Evolutionary conservation across 1,140 invertebrate genomes (phyloP).

Genomic region (Delia radicum): DNA sequence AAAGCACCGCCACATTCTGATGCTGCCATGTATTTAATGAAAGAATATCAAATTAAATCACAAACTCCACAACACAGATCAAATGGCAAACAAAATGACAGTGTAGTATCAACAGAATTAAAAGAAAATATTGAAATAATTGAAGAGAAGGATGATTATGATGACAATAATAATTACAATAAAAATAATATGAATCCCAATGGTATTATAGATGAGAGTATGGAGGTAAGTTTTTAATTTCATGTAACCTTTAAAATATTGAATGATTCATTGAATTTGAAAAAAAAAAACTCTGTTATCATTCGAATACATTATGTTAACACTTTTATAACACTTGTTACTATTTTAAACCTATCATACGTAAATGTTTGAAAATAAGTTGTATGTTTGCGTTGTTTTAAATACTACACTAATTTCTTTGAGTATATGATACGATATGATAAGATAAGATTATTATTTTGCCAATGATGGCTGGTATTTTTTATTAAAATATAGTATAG

Average conservation of each 20-base stretch:
- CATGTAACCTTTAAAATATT: slow-evolving; percentile 7
- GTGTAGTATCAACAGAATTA: background rate
- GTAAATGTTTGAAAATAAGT: background rate
- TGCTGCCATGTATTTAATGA: slow-evolving; percentile 63
- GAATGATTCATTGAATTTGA: slow-evolving; percentile 16
- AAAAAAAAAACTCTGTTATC: too few species aligned
- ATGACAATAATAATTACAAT: background rate
- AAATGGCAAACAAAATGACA: slow-evolving; percentile 24
- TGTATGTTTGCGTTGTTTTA: background rate
- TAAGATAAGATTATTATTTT: background rate
- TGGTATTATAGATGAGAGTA: slow-evolving; percentile 46
- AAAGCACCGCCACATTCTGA: slow-evolving; percentile 61
- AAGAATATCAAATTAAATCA: slow-evolving; percentile 58
- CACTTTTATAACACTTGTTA: background rate
- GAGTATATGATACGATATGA: background rate
- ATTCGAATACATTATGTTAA: background rate
- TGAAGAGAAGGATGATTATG: background rate
- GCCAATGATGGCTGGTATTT: too few species aligned
- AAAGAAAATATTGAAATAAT: slow-evolving; percentile 1
- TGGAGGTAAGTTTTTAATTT: slow-evolving; percentile 46
- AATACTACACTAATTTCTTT: background rate
- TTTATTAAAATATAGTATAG: too few species aligned
- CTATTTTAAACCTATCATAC: background rate
- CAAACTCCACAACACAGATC: background rate
- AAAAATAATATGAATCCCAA: slow-evolving; percentile 28